Conservation (phyloP, 1,140 invertebrate species). For the Odontomachus brunneus region DNA sequence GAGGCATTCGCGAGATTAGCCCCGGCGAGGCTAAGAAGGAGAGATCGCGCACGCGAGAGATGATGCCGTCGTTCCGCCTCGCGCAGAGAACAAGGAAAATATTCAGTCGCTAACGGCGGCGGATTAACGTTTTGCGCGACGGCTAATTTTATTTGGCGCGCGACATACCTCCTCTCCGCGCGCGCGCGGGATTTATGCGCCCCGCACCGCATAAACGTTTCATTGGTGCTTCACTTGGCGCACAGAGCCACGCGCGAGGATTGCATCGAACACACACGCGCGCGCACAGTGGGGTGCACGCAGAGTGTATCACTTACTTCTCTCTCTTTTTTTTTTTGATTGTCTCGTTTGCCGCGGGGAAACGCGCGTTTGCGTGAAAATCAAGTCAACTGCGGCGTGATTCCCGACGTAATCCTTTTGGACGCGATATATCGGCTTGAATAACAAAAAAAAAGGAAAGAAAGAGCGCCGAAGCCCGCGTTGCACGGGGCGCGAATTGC, state of each 20-base stretch:
- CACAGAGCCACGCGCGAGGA: not conserved
- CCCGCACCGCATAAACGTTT: constrained; percentile 1
- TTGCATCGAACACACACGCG: not conserved
- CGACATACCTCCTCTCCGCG: constrained; percentile 7
- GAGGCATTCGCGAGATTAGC: constrained; percentile 41
- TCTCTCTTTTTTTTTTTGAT: too few relatives aligned
- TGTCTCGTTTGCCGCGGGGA: too few relatives aligned
- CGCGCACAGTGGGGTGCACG: constrained; percentile 1
- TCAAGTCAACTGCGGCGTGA: too few relatives aligned
- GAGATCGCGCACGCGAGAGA: not conserved
- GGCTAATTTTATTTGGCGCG: too few relatives aligned
- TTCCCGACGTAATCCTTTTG: not conserved
- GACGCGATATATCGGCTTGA: too few relatives aligned
- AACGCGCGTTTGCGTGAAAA: not conserved
- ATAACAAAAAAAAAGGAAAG: not conserved
- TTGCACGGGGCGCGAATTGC: not conserved
- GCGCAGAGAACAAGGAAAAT: not conserved
- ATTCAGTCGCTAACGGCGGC: not conserved
- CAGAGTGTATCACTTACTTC: not conserved
- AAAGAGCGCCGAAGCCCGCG: not conserved
- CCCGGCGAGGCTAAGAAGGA: not conserved
- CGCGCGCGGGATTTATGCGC: constrained; percentile 25
- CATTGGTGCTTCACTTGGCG: not conserved
- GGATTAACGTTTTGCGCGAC: too few relatives aligned
- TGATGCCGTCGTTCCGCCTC: not conserved